Conservation (phyloP, 2,888 invertebrate species). For the Drosophila ezoana region DNA sequence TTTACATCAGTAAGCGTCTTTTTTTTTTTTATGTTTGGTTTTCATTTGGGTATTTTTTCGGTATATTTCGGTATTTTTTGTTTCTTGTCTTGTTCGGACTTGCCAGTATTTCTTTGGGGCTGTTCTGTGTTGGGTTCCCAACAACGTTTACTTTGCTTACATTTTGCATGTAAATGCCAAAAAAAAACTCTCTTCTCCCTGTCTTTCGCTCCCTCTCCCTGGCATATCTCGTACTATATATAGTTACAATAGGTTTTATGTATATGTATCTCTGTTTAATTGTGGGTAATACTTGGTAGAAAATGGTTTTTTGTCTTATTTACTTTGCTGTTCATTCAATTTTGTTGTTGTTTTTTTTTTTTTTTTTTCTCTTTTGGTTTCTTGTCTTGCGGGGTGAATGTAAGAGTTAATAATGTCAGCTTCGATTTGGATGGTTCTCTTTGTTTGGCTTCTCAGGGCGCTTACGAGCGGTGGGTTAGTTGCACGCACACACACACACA, state of each 20-base stretch:
- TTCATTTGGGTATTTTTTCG: slow-evolving; percentile 6
- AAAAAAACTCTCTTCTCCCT: slow-evolving; percentile 2
- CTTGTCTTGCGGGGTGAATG: slow-evolving; percentile 74
- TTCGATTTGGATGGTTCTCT: slow-evolving; percentile 63
- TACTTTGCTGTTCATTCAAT: slow-evolving; percentile 11
- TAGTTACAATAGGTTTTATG: slow-evolving; percentile 20
- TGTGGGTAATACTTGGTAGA: slow-evolving; percentile 66
- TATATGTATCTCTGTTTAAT: slow-evolving; percentile 19
- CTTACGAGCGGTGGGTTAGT: slow-evolving; percentile 22
- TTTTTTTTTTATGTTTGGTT: slow-evolving; percentile 47
- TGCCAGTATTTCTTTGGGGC: neutral
- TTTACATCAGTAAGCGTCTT: slow-evolving; percentile 83
- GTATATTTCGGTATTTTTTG: slow-evolving; percentile 7
- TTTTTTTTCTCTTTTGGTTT: slow-evolving; percentile 12
- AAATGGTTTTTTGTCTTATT: slow-evolving; percentile 45
- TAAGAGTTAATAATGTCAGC: slow-evolving; percentile 79
- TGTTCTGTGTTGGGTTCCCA: slow-evolving; percentile 21
- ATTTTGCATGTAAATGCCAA: slow-evolving; percentile 51
- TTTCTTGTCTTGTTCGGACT: slow-evolving; percentile 11
- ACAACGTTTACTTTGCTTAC: slow-evolving; percentile 37
- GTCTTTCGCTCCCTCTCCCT: neutral
- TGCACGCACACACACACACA: slow-evolving; percentile 4
- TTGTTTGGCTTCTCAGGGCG: slow-evolving; percentile 14
- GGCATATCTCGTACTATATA: slow-evolving; percentile 21
- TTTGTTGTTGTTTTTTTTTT: neutral